These are phyloP conservation scores for Amblyteles armatorius DNA, from an alignment of 2,888 invertebrate species.

Conservation along the genomic window DNA sequence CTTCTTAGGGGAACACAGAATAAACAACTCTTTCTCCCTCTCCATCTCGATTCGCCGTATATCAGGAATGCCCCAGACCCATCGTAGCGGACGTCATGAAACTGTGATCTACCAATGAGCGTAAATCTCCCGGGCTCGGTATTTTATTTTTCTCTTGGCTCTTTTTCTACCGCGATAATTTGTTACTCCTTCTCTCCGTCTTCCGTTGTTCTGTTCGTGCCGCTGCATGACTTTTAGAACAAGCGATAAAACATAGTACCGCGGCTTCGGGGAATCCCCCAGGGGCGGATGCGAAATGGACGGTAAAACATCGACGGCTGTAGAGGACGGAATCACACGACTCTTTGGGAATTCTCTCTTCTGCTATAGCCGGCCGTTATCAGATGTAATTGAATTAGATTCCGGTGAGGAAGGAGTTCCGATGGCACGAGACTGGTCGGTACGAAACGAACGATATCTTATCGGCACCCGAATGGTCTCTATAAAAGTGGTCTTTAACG, in stretches of 20 bases:
- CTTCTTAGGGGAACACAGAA: too few species aligned
- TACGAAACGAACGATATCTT: background rate
- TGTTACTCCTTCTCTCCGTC: background rate
- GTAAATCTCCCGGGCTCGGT: slow-evolving; percentile 69
- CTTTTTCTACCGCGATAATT: background rate
- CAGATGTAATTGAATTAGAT: slow-evolving; percentile 14
- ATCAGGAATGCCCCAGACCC: slow-evolving; percentile 48
- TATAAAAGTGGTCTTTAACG: background rate
- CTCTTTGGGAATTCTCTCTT: background rate
- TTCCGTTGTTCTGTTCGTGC: background rate
- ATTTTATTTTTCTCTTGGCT: background rate
- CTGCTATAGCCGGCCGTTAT: background rate
- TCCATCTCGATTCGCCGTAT: background rate
- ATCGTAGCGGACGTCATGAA: slow-evolving; percentile 69
- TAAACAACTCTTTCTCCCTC: too few species aligned
- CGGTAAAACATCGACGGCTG: slow-evolving; percentile 22
- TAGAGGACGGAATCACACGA: background rate
- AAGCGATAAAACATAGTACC: slow-evolving; percentile 16
- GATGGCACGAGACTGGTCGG: background rate
- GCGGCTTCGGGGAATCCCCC: background rate
- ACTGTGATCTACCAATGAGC: slow-evolving; percentile 73
- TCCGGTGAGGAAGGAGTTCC: background rate
- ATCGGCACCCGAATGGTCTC: background rate
- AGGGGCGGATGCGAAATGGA: slow-evolving; percentile 14
- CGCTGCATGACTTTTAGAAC: slow-evolving; percentile 27